A percentile compares a stretch with the other conserved stretches of the same genome.
Conservation (phyloP, 2,797 vertebrate genomes). For the Eurystomus glaucurus region DNA sequence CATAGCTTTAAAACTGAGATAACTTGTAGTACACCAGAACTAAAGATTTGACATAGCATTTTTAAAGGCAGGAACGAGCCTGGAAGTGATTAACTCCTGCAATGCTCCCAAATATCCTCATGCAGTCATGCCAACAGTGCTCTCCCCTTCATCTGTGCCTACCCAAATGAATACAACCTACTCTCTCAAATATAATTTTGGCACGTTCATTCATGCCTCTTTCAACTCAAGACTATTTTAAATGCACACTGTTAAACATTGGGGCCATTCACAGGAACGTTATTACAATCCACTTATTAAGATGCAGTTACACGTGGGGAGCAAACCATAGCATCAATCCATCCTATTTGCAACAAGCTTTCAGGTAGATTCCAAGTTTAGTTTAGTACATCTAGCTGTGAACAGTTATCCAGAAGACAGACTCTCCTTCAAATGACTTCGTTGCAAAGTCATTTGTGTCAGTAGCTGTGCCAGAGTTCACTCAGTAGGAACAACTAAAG, state of each 20-base stretch:
- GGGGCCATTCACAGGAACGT: slow-evolving; percentile 32
- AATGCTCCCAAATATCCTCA: slow-evolving; percentile 7
- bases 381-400: background rate
- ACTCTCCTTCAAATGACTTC: background rate
- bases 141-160: background rate
- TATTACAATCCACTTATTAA: slow-evolving; percentile 54
- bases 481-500: background rate
- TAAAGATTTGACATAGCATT: slow-evolving; percentile 10
- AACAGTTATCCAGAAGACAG: background rate
- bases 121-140: background rate
- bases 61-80: slow-evolving; percentile 20
- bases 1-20: background rate
- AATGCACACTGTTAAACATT: slow-evolving; percentile 30
- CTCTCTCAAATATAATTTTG: slow-evolving; percentile 52
- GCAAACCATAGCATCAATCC: slow-evolving; percentile 25
- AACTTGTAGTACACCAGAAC: background rate
- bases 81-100: slow-evolving; percentile 62
- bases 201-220: slow-evolving; percentile 51
- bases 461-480: background rate
- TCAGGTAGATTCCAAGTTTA: background rate
- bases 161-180: slow-evolving; percentile 46
- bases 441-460: background rate
- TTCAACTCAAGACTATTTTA: slow-evolving; percentile 50
- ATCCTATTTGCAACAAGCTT: slow-evolving; percentile 2
- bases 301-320: slow-evolving; percentile 13